Base-by-base conservation (phyloP, 2,113 vertebrate species). In the Papio anubis region DNA sequence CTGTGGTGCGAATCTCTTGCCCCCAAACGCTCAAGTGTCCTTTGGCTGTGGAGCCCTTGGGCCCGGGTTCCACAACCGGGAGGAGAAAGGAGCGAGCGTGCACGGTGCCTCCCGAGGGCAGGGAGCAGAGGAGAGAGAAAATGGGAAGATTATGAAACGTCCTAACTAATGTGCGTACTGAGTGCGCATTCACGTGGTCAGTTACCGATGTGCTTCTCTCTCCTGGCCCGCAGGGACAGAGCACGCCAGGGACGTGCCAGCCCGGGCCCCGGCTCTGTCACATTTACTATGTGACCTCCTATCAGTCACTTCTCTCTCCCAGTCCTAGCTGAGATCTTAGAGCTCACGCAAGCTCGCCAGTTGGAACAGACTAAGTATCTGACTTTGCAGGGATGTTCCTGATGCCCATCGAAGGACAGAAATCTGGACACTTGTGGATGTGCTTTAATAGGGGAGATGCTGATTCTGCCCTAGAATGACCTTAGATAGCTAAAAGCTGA, bases 121-220 rank as follows among this genome's bases (percentile, higher is more conserved):
- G 76, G 17, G 12, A 32, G 48, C 48, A 14, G 50, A 73, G 21
- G 23, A 27, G 23, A 27, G 14, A 73, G 32, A 23, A 45, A 27
- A 32, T 14, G 30, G 20, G 21, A 32, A 1, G 3, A 8, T 61
- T 73, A 23, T 64, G n/a, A 17, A 32, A 79, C 90, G 45, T 43
- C 18, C 55, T 91, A 40, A 78, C 8, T 38, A 25, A 38, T 6
- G 32, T 3, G 14, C 16, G 1, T 23, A 16, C 82, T 40, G 38
- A 57, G 13, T 3, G 73, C 2, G 87, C 78, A 16, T 20, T 38
- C 91, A 9, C 1, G 4, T 17, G 3, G 14, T 38, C 52, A 55
- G 20, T n/a, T 3, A 18, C 21, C 2, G 0, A 11, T 1, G 5
- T 2, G 16, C 48, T 20, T 61, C 40, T 45, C 45, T 78, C 35